Percentiles rank a stretch among this genome's conserved stretches.
phyloP scores from a whole-genome alignment of 2,888 invertebrate species.

The Ditula angustiorana region DNA sequence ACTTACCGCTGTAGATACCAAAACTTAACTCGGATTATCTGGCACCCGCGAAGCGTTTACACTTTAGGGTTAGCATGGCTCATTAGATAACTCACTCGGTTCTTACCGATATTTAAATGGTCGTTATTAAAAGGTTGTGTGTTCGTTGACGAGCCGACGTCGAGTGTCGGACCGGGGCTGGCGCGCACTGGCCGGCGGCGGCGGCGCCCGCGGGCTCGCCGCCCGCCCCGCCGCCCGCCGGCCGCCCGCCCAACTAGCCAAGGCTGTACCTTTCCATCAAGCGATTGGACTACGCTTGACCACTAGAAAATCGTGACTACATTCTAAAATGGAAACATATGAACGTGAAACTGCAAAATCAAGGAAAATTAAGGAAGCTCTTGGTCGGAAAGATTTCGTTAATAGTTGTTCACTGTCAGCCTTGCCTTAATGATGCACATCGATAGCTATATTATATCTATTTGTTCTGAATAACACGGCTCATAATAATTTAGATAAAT shows the following conservation, averaged over 20 bases:
- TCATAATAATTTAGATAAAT: no score
- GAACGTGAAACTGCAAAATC: background rate
- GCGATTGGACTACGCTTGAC: slow-evolving; percentile 49
- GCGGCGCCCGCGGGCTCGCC: slow-evolving; percentile 44
- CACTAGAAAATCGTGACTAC: background rate
- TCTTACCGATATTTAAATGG: slow-evolving; percentile 82
- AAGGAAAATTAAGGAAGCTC: no score
- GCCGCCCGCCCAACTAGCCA: slow-evolving; percentile 52
- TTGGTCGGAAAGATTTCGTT: no score
- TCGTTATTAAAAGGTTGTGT: slow-evolving; percentile 76
- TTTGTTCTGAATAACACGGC: no score
- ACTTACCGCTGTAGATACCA: slow-evolving; percentile 71
- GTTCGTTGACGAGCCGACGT: slow-evolving; percentile 84
- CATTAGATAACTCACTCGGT: slow-evolving; percentile 65
- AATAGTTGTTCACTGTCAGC: no score
- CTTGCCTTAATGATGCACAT: no score
- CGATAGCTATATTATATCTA: no score
- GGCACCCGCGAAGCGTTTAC: background rate
- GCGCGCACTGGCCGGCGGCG: slow-evolving; percentile 78
- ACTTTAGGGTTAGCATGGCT: slow-evolving; percentile 69
- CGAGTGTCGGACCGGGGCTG: slow-evolving; percentile 84
- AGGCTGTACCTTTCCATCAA: slow-evolving; percentile 55
- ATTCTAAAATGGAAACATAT: background rate
- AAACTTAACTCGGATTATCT: slow-evolving; percentile 39
- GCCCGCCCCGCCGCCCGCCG: slow-evolving; percentile 48